A percentile compares a stretch with the other conserved stretches of the same genome.
Conservation (phyloP, 2,113 vertebrate species). For the Cercocebus atys region DNA sequence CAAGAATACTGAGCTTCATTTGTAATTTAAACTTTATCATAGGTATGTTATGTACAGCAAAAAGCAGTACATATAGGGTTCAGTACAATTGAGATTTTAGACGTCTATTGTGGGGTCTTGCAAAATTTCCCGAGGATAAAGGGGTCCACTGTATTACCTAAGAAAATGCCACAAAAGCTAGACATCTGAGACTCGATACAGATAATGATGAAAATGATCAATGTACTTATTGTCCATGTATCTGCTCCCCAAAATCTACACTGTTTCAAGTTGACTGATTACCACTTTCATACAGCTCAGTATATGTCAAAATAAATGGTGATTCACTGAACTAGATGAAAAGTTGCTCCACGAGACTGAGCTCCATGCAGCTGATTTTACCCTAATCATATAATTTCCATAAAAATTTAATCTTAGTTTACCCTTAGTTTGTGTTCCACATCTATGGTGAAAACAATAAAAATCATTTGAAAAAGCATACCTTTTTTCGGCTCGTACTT, state of each 20-base stretch:
- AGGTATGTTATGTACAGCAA: neutral
- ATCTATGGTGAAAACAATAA: constrained; percentile 12
- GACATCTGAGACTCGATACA: neutral
- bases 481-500: constrained; percentile 98
- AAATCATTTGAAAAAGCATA: constrained; percentile 72
- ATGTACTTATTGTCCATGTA: no score
- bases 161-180: neutral
- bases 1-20: neutral
- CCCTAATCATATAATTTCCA: neutral
- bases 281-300: neutral
- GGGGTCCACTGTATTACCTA: neutral
- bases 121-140: neutral
- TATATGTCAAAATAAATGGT: neutral
- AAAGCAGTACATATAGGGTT: neutral
- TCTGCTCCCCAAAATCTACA: neutral
- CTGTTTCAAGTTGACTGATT: neutral
- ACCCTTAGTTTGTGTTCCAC: neutral
- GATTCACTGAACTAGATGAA: neutral
- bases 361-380: neutral
- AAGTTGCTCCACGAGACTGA: neutral
- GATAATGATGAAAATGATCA: neutral
- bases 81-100: neutral
- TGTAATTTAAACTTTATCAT: neutral
- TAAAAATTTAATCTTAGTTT: neutral
- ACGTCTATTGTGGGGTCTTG: neutral